Evolutionary conservation across 2,888 invertebrate species (phyloP).

Genomic region (Chrysolina oricalcia): DNA sequence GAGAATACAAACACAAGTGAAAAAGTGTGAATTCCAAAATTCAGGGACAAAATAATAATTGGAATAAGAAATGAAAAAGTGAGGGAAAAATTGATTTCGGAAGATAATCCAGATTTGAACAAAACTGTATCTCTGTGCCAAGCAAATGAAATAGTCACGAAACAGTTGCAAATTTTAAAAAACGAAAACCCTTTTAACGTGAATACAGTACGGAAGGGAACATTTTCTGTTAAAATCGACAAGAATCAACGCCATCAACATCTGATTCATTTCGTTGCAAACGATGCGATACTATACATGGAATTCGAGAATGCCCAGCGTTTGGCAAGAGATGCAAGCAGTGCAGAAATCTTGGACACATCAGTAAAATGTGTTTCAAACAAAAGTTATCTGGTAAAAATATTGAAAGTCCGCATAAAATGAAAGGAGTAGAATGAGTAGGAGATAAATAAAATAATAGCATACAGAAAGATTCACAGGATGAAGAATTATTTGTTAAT

Average conservation of each 20-base stretch:
- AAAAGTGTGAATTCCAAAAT: constrained; percentile 1
- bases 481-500: too few species aligned
- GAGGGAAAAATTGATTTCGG: not conserved
- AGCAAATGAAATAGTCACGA: not conserved
- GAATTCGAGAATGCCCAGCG: not conserved
- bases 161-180: not conserved
- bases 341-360: not conserved
- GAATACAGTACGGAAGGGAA: too few species aligned
- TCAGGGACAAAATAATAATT: constrained; percentile 3
- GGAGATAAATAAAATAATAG: not conserved
- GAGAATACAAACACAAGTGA: constrained; percentile 1
- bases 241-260: constrained; percentile 1
- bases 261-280: not conserved
- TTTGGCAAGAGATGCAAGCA: too few species aligned
- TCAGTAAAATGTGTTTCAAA: not conserved
- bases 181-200: not conserved
- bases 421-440: not conserved
- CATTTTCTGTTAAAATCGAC: constrained; percentile 1
- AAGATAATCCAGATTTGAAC: not conserved
- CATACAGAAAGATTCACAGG: too few species aligned
- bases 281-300: constrained; percentile 8
- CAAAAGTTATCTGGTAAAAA: not conserved
- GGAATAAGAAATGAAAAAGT: not conserved
- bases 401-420: constrained; percentile 1
- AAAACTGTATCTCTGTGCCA: not conserved